Evolutionary conservation across 2,888 invertebrate species (phyloP), one percentile per base, ranked within the genome.

Genomic region (Camponotus fellah): DNA sequence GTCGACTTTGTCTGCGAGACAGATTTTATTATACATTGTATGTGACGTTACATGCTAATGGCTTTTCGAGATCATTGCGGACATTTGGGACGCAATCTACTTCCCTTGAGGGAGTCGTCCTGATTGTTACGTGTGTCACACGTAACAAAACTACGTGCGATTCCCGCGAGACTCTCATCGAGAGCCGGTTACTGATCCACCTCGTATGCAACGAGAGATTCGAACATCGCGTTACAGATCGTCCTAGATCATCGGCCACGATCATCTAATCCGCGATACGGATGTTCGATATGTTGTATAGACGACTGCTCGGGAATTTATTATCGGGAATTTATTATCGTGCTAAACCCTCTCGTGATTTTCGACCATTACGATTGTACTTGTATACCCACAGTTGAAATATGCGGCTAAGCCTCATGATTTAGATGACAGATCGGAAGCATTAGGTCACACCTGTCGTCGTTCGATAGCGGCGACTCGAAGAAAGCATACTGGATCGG

Each of bases 241-340:
- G 88, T 88, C 84, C 86, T 77, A 87, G 84, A 90, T 90, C 87
- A 84, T 83, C 65, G 53, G 80, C 43, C 74, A 74, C 84, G 88
- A 86, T 85, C 10, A 43, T 86, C 82, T 87, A 90, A 90, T 89
- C 88, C 79, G 49, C 86, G 86, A 87, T 83, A 80, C 80, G 81
- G 81, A 83, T 87, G 65, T 49, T 60, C 10, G 87, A 89, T 87
- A 87, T 62, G 56, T 26, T 46, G 49, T 53, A 8, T 53, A 65
- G 82, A 82, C 82, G 68, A 75, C 77, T 72, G 53, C 37, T 40
- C 8, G 46, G 56, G 82, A 83, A 85, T 85, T 81, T 86, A 88
- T 88, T 83, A 65, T 46, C 86, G 83, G 49, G 82, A 83, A 85
- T 85, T 81, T 86, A 88, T 88, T 83, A 65, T 46, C 86, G 83